Base-by-base conservation (phyloP, 1,140 invertebrate genomes). In the Panagrolaimus sp. region DNA sequence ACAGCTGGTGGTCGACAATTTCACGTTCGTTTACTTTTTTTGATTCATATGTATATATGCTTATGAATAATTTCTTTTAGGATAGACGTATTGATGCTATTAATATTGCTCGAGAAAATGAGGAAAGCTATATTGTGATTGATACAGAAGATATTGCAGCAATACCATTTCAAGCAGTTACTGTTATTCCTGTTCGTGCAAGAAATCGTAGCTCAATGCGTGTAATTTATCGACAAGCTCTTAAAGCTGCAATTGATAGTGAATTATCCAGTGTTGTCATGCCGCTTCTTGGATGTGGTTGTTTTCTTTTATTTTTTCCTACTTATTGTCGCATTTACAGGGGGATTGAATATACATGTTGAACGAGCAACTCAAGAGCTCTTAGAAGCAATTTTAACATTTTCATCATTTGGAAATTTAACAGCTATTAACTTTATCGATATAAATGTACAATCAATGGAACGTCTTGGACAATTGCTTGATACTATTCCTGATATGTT, bases 211-310 rank as follows among this genome's bases (percentile, higher is more conserved):
- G 11, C n/a, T 57, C 51, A 27, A 57, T 57, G 11, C 51, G 51
- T 20, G 51, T 57, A 11, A 57, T 57, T 20, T 57, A 57, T 57
- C 51, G 51, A 20, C 14, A 25, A 27, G 51, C 51, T 1, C 11
- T 57, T 9, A 13, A 16, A 20, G 51, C 51, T 11, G 51, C 51
- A 0, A 57, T 57, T 23, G 51, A 57, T 23, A 57, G 27, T 16
- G n/a, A 27, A 9, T 20, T 20, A 20, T 20, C 14, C 1, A 5
- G 51, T n/a, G 51, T 57, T 57, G 51, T 57, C 20, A 57, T 57
- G 51, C 51, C 51, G 51, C 27, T 57, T 20, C 20, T 57, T 57
- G 51, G 51, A 13, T 57, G 51, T 27, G 51, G 51, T 57, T 16
- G 2, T 57, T 57, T 25, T 1, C 20, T 25, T 23, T 57, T 5